Evolutionary conservation across 2,888 invertebrate species (phyloP), one percentile per base, ranked within the genome.

Genomic region (Pyrrhosoma nymphula): DNA sequence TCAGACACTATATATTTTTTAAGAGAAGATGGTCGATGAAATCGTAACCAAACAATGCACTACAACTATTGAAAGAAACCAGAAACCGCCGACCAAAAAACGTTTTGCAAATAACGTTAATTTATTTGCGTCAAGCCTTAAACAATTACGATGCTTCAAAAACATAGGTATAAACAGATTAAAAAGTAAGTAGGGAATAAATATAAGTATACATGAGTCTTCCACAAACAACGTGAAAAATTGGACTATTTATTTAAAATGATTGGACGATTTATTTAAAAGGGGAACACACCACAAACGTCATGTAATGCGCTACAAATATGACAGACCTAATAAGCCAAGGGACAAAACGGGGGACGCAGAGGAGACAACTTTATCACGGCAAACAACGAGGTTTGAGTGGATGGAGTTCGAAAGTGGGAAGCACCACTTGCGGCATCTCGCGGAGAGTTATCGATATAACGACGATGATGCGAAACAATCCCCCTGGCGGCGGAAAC

Each of bases 391-490:
- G 8, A 47, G 47, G 47, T 2, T 47, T 47, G 75, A 20, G 14
- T n/a, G 30, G 30, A 20, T 69, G 82, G 82, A 35, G 82, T 1
- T n/a, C 16, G 75, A 18, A 3, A 16, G 69, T 12, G 30, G 69
- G 75, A 63, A 39, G 69, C 91, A 26, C 60, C 91, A 91, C 91
- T 91, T 91, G 91, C 91, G 93, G 93, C 47, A 93, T 93, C 69
- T 39, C 69, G 69, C 23, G 47, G 69, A 55, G 93, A 69, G 93
- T 93, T 93, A 93, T 93, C 93, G 93, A 75, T 93, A 93, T 93
- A 69, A 93, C 60, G 69, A 69, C 69, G 93, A 69, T 93, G 93
- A 69, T 93, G 93, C 93, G 93, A 93, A 93, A 93, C 93, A 93
- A 93, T 69, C 63, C 93, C 93, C 93, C 69, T 60, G 91, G 63